Conservation (phyloP, 2,888 invertebrate genomes). For the Cephus sareptanus region DNA sequence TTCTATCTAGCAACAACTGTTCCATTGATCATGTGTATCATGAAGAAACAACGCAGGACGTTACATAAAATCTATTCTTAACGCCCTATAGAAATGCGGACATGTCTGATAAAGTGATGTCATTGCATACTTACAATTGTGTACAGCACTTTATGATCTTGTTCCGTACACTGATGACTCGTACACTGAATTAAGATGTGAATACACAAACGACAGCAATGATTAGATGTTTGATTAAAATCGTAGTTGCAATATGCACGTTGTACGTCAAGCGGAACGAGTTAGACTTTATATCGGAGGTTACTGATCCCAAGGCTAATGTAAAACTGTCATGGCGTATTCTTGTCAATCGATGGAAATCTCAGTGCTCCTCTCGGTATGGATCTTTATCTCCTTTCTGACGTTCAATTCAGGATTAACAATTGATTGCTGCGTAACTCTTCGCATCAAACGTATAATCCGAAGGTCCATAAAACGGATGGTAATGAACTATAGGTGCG, state of each 20-base stretch:
- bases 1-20: neutral
- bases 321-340: neutral
- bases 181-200: neutral
- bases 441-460: neutral
- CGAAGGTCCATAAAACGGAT: neutral
- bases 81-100: neutral
- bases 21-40: neutral
- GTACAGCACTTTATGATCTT: neutral
- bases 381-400: neutral
- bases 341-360: neutral
- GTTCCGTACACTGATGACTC: neutral
- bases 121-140: neutral
- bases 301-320: neutral
- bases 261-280: neutral
- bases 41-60: neutral
- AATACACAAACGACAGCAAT: neutral
- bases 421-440: neutral
- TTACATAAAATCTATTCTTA: neutral
- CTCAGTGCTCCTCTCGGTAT: neutral
- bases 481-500: neutral
- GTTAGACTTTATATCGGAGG: neutral
- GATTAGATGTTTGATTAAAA: neutral
- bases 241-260: neutral
- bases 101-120: neutral
- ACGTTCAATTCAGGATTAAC: neutral